Evolutionary conservation across 1,140 invertebrate species (phyloP), one percentile per base, ranked within the genome.

Genomic region (Papilio helenus): DNA sequence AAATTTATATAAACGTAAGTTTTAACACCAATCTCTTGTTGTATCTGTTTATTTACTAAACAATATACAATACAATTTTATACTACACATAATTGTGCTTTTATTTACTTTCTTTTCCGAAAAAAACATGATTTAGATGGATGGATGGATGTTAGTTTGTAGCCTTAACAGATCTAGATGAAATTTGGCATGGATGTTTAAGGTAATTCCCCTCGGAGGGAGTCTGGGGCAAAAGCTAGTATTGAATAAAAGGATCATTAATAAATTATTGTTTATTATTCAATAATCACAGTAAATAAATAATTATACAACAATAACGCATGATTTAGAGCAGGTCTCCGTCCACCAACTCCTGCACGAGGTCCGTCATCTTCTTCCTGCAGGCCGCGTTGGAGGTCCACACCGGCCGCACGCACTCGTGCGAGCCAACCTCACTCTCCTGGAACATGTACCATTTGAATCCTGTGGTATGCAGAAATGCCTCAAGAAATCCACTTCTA

Each of bases 261-360:
- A 68, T 29, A 68, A 68, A 29, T 68, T 16, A 29, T 34, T 68
- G 10, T 29, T 68, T 34, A 68, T 16, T 68, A 68, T 1, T 34
- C 12, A 49, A 23, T 58, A 58, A 76, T 39, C 26, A 39, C 23
- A 76, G 20, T 65, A 46, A 77, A 77, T 77, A 77, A 77, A 77
- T 65, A 65, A 42, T 23, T 12, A 8, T 12, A 46, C 34, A 42
- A 46, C n/a, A 26, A 26, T 46, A 20, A 20, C 7, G 20, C 1
- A 46, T 16, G 4, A 44, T n/a, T 77, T 58, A 77, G 83, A 90
- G 80, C 7, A 89, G 34, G 34, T 85, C 89, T 4, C 78, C 86
- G 79, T 96, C 96, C 3, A 96, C 96, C 79, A 96, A 90, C 85
- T 96, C 96, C 79, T 95, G 91, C 1, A 96, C 93, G 65, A 96